These are phyloP conservation scores for Manis crassicaudata DNA, from an alignment of 2,797 vertebrate species.

Conservation along the genomic window DNA sequence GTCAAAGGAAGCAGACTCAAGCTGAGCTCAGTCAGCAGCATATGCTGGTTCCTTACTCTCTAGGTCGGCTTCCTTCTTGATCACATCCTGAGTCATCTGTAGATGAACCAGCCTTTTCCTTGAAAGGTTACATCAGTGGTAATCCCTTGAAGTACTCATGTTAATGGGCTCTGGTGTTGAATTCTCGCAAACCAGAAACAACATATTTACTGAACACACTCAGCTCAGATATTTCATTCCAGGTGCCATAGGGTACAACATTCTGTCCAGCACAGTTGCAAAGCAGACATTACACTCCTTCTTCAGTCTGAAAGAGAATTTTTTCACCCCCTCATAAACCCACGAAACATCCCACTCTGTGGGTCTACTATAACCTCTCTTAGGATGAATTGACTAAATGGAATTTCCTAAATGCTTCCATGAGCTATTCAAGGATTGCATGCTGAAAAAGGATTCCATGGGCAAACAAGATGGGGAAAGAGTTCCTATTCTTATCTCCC, in stretches of 20 bases:
- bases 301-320: slow-evolving; percentile 27
- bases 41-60: background rate
- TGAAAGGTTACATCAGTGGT: slow-evolving; percentile 14
- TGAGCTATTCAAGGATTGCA: background rate
- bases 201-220: background rate
- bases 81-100: slow-evolving; percentile 55
- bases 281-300: slow-evolving; percentile 52
- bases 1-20: slow-evolving; percentile 10
- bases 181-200: slow-evolving; percentile 13
- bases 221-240: slow-evolving; percentile 14
- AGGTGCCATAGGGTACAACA: background rate
- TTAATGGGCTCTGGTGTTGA: slow-evolving; percentile 48
- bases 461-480: background rate
- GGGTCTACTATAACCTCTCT: slow-evolving; percentile 33
- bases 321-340: slow-evolving; percentile 50
- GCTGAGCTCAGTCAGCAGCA: background rate
- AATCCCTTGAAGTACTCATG: slow-evolving; percentile 33
- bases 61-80: slow-evolving; percentile 34
- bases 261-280: slow-evolving; percentile 17
- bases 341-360: background rate
- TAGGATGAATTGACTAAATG: slow-evolving; percentile 26
- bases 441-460: background rate
- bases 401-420: slow-evolving; percentile 56
- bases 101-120: slow-evolving; percentile 34
- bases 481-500: background rate